Base-by-base conservation (phyloP, 2,888 invertebrate genomes). In the Hyalella azteca region DNA sequence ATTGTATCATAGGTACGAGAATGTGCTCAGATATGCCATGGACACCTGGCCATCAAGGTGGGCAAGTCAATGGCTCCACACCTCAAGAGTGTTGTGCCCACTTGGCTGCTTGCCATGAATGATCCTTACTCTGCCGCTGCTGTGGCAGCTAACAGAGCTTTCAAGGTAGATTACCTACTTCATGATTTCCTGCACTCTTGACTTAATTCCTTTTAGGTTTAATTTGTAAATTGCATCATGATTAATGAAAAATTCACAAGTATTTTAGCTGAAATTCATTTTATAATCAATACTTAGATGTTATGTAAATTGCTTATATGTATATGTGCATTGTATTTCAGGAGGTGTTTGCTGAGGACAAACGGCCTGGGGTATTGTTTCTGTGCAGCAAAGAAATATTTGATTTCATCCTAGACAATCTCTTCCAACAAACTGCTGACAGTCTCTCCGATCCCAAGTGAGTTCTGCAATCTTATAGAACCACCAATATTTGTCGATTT, bases 401-500 rank as follows among this genome's bases (percentile, higher is more conserved):
- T 22, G 78, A 81, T n/a, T 75, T 79, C 32, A 66, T 82, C 26
- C 36, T 60, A 15, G 82, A 84, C 76, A 79, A 82, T 36, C 79
- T 84, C 39, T 84, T 84, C 49, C 78, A 39, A 2, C 82, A 84
- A 36, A 82, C 84, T 41, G 76, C 81, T 19, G 79, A 82, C 45
- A 82, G 81, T 32, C 49, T 84, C 13, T 84, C 84, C 36, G 84
- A 84, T 50, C 78, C 82, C 9, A 84, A 82, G 84, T 84, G 48
- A 82, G 84, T 80, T n/a, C n/a, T n/a, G n/a, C n/a, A n/a, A n/a
- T n/a, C n/a, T n/a, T n/a, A n/a, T n/a, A n/a, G n/a, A n/a, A n/a
- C n/a, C n/a, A n/a, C n/a, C n/a, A n/a, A n/a, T n/a, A n/a, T n/a
- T n/a, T n/a, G n/a, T n/a, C n/a, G n/a, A n/a, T n/a, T n/a, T n/a